Percentiles rank a stretch among this genome's conserved stretches.
phyloP scores from a whole-genome alignment of 2,113 vertebrate species.

The Pantherophis guttatus region DNA sequence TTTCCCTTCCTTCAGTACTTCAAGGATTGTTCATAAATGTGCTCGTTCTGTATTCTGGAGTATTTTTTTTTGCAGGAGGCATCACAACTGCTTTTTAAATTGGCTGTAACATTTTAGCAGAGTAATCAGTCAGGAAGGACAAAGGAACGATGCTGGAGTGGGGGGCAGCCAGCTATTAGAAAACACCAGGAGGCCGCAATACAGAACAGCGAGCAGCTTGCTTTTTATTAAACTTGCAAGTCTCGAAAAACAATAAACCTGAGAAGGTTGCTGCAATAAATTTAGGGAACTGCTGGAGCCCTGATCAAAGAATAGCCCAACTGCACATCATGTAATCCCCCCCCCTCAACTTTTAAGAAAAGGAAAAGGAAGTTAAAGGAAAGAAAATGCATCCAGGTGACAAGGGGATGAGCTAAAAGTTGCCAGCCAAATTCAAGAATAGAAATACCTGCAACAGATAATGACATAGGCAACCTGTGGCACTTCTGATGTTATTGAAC shows the following conservation, averaged over 20 bases:
- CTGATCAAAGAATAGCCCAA: neutral
- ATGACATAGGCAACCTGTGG: neutral
- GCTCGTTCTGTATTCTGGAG: neutral
- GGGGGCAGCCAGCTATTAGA: neutral
- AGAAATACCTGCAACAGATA: neutral
- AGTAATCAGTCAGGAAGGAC: neutral
- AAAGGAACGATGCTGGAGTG: neutral
- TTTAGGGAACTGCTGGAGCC: neutral
- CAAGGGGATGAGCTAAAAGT: neutral
- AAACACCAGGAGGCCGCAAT: neutral
- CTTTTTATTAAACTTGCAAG: conserved; percentile 4
- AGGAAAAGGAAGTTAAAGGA: no score
- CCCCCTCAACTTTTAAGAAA: neutral
- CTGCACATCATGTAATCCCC: neutral
- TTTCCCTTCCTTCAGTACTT: neutral
- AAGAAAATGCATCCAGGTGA: neutral
- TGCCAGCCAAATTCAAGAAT: neutral
- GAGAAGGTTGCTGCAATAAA: neutral
- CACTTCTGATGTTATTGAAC: neutral
- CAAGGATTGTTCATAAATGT: neutral
- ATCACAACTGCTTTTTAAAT: neutral
- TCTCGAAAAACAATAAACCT: conserved; percentile 7
- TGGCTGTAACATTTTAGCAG: neutral
- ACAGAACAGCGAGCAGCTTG: neutral
- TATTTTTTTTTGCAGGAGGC: neutral